phyloP scores from a whole-genome alignment of 2,113 vertebrate genomes.

The Petrocephalus microphthalmus region DNA sequence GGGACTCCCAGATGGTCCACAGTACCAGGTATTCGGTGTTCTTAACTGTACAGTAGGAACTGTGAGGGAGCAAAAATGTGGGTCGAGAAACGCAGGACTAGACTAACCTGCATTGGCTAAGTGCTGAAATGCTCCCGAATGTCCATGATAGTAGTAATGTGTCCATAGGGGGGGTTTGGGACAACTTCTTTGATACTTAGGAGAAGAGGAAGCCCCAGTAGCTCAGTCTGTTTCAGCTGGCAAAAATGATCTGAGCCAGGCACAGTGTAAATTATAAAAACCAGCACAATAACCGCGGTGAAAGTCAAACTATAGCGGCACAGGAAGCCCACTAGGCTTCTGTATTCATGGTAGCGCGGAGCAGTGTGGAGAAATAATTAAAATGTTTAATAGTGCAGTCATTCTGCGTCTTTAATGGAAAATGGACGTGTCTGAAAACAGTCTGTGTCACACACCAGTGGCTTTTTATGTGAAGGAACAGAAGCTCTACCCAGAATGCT shows the following conservation, averaged over 20 bases:
- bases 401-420: background rate
- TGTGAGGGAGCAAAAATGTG: background rate
- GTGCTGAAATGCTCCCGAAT: background rate
- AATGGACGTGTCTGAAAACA: background rate
- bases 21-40: too few species aligned
- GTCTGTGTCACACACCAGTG: background rate
- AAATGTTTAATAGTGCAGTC: background rate
- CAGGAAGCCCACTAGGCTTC: background rate
- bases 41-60: too few species aligned
- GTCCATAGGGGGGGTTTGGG: background rate
- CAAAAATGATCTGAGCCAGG: background rate
- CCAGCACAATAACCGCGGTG: background rate
- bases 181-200: background rate
- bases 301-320: background rate
- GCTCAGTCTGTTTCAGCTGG: background rate
- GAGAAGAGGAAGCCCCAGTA: background rate
- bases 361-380: background rate
- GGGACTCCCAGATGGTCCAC: background rate
- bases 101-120: background rate
- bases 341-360: background rate
- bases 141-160: background rate
- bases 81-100: background rate
- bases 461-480: background rate
- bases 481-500: background rate
- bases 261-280: background rate